Base-by-base conservation (phyloP, 2,113 vertebrate species). In the Tautogolabrus adspersus region DNA sequence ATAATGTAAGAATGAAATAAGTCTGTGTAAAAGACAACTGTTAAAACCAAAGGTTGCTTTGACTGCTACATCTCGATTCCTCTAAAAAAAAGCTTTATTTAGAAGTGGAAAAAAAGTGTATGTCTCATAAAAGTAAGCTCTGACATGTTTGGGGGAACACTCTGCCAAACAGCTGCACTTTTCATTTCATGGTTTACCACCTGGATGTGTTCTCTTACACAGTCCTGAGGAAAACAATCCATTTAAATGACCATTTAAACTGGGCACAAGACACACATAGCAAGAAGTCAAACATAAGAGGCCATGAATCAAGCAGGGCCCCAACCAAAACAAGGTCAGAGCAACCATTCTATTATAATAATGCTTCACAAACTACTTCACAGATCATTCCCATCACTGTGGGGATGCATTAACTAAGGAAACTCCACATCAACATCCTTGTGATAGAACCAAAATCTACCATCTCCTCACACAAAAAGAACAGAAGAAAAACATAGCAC, bases 231-330 rank as follows among this genome's bases (percentile, higher is more conserved):
- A 21, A 61, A 59, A 44, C 38, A 62, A 65, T 81, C 18, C 59
- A 76, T 82, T 59, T 63, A 84, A 80, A 86, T 52, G 47, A 63
- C 62, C 55, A 51, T 57, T 80, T 63, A 75, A 71, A 58, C 47
- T 81, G 30, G 30, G 38, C 26, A 19, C 18, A 13, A 42, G 18
- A 19, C 19, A 34, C 54, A 47, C 30, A 60, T 2, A 73, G 19
- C 73, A 37, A 75, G 51, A 71, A 57, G 84, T 10, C 51, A 70
- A 79, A 78, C 22, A 73, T 5, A 49, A 10, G 65, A 72, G 44
- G 56, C 44, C 18, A 30, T 81, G 44, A 88, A 87, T 88, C 79
- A 81, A 80, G 22, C 21, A 23, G 22, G n/a, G 65, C 56, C 70
- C 55, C 47, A 57, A 59, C 26, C 10, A 75, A 85, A 87, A 71